Conservation (phyloP, 2,113 vertebrate genomes). For the Brachirus orientalis region DNA sequence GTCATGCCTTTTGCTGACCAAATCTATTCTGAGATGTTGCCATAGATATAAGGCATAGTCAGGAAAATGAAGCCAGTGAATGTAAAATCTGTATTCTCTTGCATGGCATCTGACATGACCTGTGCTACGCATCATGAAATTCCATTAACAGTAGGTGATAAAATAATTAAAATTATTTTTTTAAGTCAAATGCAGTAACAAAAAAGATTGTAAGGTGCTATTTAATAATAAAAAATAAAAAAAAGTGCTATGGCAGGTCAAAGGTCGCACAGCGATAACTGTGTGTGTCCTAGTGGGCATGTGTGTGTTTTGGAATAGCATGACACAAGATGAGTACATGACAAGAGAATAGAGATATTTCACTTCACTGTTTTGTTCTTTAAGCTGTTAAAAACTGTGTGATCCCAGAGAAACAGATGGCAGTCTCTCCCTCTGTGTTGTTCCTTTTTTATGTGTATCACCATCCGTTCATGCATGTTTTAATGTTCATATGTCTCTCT, state of each 20-base stretch:
- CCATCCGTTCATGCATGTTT: slow-evolving; percentile 37
- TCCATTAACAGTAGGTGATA: not conserved
- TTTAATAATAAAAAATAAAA: too few relatives aligned
- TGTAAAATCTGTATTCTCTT: not conserved
- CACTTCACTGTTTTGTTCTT: slow-evolving; percentile 65
- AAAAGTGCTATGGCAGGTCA: too few relatives aligned
- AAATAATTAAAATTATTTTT: too few relatives aligned
- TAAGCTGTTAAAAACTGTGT: slow-evolving; percentile 68
- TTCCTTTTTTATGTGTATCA: slow-evolving; percentile 15
- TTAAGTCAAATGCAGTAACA: too few relatives aligned
- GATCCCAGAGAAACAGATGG: slow-evolving; percentile 69
- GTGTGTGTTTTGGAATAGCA: too few relatives aligned
- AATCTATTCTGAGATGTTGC: too few relatives aligned
- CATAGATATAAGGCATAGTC: too few relatives aligned
- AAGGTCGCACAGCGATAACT: too few relatives aligned
- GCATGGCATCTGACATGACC: not conserved
- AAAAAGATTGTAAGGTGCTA: too few relatives aligned
- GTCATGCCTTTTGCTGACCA: too few relatives aligned
- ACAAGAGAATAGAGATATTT: slow-evolving; percentile 60
- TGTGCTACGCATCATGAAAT: not conserved
- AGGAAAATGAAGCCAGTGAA: too few relatives aligned
- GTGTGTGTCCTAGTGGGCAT: too few relatives aligned
- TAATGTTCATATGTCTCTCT: slow-evolving; percentile 21
- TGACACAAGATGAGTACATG: slow-evolving; percentile 37
- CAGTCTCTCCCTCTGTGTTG: slow-evolving; percentile 17